Evolutionary conservation across 2,797 vertebrate genomes (phyloP).

Genomic region (Prionace glauca): DNA sequence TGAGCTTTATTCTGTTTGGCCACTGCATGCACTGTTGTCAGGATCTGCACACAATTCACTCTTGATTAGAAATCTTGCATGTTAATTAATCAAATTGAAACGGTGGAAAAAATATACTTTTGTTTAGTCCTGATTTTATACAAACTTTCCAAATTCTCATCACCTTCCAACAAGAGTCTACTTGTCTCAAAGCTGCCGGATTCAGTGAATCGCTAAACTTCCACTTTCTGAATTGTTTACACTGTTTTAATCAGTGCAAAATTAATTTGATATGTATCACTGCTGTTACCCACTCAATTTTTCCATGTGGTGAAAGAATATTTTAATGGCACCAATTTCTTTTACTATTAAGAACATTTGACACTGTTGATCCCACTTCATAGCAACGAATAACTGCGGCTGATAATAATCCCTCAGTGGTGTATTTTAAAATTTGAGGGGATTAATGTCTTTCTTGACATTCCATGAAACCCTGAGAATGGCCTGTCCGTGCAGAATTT

Average conservation of each 20-base stretch:
- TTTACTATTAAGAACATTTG: background rate
- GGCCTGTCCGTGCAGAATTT: background rate
- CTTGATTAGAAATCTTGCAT: background rate
- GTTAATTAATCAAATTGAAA: background rate
- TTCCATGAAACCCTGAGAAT: background rate
- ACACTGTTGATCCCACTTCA: background rate
- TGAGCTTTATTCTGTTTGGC: background rate
- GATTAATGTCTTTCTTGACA: background rate
- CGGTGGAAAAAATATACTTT: background rate
- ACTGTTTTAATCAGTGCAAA: background rate
- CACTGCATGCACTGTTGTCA: background rate
- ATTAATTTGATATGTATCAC: background rate
- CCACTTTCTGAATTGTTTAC: background rate
- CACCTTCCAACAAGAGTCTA: background rate
- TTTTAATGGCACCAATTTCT: background rate
- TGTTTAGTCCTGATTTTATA: background rate
- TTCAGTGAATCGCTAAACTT: background rate
- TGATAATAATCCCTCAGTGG: background rate
- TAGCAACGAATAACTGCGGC: background rate
- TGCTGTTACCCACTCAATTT: background rate
- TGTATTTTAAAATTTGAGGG: background rate
- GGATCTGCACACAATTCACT: background rate
- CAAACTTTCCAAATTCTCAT: background rate
- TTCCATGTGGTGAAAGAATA: background rate
- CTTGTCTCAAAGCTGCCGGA: background rate